These are phyloP conservation scores for Chelonia mydas DNA, from an alignment of 2,797 vertebrate genomes.

Conservation along the genomic window DNA sequence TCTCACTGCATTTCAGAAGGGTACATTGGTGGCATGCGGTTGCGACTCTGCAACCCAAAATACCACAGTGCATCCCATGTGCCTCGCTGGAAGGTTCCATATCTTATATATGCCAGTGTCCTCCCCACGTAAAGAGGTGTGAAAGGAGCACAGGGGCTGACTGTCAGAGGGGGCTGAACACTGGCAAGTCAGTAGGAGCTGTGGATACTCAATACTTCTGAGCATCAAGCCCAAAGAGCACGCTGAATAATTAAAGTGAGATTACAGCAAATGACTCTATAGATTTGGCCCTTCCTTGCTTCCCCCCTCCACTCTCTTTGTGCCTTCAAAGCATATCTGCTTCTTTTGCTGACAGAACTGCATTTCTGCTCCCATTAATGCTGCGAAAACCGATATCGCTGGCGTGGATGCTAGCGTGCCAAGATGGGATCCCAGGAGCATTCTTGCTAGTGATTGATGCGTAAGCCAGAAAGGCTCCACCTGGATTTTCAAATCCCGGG, in stretches of 20 bases:
- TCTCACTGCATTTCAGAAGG: not conserved
- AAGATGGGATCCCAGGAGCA: not conserved
- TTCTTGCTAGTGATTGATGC: not conserved
- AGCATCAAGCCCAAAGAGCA: not conserved
- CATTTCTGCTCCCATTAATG: not conserved
- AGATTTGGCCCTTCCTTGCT: not conserved
- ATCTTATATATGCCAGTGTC: not conserved
- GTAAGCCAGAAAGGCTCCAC: not conserved
- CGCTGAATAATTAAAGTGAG: not conserved
- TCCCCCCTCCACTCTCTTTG: not conserved
- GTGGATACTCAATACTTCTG: not conserved
- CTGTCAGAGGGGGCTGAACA: too few relatives aligned
- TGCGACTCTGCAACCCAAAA: not conserved
- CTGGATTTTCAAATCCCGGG: not conserved
- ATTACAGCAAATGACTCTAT: not conserved
- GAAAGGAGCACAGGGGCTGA: not conserved
- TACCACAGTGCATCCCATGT: rapidly evolving
- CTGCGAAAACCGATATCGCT: not conserved
- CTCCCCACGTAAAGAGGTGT: not conserved
- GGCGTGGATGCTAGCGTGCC: not conserved
- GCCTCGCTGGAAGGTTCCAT: not conserved
- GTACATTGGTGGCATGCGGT: not conserved
- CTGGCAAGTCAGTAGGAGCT: not conserved
- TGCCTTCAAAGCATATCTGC: not conserved
- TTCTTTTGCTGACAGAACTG: not conserved